These are phyloP conservation scores for Fregata magnificens DNA, from an alignment of 2,113 vertebrate species.

Conservation along the genomic window DNA sequence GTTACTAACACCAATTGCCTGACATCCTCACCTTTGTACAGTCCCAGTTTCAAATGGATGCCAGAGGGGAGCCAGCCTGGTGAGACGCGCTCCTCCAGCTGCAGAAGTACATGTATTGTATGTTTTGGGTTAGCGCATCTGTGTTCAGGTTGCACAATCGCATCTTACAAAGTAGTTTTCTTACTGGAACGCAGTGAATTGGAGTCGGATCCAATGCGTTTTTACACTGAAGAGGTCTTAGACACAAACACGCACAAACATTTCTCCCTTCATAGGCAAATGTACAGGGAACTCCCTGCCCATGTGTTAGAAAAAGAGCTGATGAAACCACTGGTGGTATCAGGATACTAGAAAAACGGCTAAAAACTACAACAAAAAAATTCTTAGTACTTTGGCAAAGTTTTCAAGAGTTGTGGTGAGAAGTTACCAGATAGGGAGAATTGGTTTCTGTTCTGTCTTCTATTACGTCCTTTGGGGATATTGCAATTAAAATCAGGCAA, in stretches of 20 bases:
- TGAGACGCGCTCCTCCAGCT: neutral
- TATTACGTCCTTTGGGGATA: neutral
- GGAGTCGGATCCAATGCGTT: neutral
- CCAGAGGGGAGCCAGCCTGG: neutral
- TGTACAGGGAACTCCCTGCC: neutral
- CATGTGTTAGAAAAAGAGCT: neutral
- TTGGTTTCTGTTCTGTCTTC: neutral
- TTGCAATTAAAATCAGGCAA: neutral
- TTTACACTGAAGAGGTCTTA: neutral
- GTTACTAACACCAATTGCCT: neutral
- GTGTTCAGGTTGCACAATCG: neutral
- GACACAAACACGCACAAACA: neutral
- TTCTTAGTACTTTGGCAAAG: neutral
- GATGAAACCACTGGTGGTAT: neutral
- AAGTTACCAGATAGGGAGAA: neutral
- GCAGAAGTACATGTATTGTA: neutral
- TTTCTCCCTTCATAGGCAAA: neutral
- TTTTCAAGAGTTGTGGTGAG: neutral
- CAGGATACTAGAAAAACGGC: neutral
- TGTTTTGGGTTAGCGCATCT: neutral
- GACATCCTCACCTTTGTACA: no score
- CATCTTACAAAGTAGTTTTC: neutral
- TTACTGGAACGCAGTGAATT: neutral
- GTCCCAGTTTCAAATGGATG: neutral
- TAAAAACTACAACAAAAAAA: neutral